phyloP scores from a whole-genome alignment of 2,888 invertebrate genomes.

The Chloromyia formosa region DNA sequence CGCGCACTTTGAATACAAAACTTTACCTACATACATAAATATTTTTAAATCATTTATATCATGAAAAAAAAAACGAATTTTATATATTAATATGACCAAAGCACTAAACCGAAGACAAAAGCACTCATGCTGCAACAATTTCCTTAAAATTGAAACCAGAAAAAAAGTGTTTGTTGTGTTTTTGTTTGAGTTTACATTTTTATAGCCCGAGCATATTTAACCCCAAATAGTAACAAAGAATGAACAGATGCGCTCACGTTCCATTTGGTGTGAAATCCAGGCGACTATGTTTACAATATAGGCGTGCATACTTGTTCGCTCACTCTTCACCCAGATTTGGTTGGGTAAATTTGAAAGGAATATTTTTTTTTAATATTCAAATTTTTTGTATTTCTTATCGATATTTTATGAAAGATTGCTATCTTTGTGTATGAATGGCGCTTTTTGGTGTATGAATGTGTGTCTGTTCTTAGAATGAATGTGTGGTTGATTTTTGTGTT shows the following conservation, averaged over 20 bases:
- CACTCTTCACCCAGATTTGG: constrained; percentile 33
- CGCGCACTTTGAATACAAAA: constrained; percentile 17
- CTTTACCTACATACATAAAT: constrained; percentile 41
- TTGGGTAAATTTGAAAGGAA: constrained; percentile 37
- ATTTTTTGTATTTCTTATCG: constrained; percentile 20
- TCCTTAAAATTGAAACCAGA: constrained; percentile 11
- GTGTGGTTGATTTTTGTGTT: too few relatives aligned
- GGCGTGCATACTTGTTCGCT: constrained; percentile 37
- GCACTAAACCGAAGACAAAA: constrained; percentile 11
- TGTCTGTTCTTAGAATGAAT: too few relatives aligned
- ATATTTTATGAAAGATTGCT: constrained; percentile 1
- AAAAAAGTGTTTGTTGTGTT: constrained; percentile 33
- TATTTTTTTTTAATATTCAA: constrained; percentile 33
- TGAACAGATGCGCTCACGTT: constrained; percentile 30
- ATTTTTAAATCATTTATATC: constrained; percentile 50
- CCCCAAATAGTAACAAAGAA: constrained; percentile 14
- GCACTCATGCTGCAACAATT: not conserved
- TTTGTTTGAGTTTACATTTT: constrained; percentile 36
- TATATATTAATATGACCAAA: constrained; percentile 27
- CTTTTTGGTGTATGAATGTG: not conserved
- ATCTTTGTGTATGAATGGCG: not conserved
- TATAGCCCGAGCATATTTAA: constrained; percentile 40
- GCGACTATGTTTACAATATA: constrained; percentile 32
- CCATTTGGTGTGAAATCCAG: constrained; percentile 34
- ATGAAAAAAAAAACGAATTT: constrained; percentile 41